These are phyloP conservation scores for Pantala flavescens DNA, from an alignment of 1,140 invertebrate species.

Conservation along the genomic window DNA sequence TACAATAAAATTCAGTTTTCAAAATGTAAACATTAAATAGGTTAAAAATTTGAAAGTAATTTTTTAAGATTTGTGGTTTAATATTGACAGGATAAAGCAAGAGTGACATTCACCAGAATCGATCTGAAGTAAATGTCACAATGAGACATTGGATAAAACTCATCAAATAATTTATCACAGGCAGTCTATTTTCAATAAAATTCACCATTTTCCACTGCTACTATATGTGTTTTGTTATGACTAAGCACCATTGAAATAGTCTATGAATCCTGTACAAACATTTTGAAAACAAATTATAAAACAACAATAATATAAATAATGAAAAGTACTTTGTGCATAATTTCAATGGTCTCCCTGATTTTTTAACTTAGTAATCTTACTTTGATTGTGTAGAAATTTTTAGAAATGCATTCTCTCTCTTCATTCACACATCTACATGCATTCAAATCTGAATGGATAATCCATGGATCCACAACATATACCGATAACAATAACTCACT, in stretches of 20 bases:
- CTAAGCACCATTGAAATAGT: neutral
- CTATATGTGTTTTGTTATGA: neutral
- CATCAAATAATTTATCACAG: slow-evolving; percentile 8
- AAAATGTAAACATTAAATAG: neutral
- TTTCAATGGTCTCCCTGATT: neutral
- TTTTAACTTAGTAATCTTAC: neutral
- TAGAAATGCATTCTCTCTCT: neutral
- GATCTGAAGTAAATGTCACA: neutral
- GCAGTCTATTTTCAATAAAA: slow-evolving; percentile 8
- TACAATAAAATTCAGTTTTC: neutral
- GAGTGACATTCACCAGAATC: neutral
- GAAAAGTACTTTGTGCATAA: neutral
- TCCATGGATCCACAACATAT: neutral
- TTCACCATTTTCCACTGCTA: neutral
- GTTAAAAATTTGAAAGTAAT: neutral
- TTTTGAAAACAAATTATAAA: neutral
- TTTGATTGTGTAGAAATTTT: neutral
- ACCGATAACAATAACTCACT: no score
- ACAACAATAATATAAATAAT: slow-evolving; percentile 1
- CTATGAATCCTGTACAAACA: neutral
- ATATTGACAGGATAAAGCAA: neutral
- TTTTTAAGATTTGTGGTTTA: neutral
- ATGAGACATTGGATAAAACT: neutral
- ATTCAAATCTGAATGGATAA: neutral
- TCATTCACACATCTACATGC: neutral